Percentiles rank a stretch among this genome's conserved stretches.
These are phyloP conservation scores for Chrysolina oricalcia DNA, from an alignment of 2,888 invertebrate species.

Conservation along the genomic window DNA sequence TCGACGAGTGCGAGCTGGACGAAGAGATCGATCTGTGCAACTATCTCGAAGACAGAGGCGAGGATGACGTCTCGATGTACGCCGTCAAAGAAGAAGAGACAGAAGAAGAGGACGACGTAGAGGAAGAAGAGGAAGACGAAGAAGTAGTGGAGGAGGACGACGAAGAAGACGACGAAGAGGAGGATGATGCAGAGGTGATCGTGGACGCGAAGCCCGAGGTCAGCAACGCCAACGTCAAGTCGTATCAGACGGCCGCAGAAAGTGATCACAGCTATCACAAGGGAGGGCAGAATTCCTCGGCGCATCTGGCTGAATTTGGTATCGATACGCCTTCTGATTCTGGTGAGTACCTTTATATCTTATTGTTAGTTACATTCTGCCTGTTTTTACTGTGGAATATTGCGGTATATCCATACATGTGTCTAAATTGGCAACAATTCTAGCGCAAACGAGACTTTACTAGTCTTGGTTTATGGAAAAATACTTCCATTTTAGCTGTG, in stretches of 20 bases:
- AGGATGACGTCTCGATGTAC: conserved; percentile 61
- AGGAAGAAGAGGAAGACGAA: conserved; percentile 68
- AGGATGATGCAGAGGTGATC: conserved; percentile 64
- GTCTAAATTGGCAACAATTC: too few relatives aligned
- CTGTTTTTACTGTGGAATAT: too few relatives aligned
- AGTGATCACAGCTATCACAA: conserved; percentile 83
- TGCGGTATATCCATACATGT: too few relatives aligned
- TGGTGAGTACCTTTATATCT: conserved; percentile 76
- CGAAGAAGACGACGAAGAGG: conserved; percentile 64
- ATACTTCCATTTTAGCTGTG: too few relatives aligned
- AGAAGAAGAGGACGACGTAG: conserved; percentile 56
- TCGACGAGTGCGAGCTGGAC: conserved; percentile 63
- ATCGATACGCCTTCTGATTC: conserved; percentile 94
- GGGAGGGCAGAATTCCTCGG: conserved; percentile 72
- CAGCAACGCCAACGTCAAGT: conserved; percentile 53
- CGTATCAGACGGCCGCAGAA: conserved; percentile 65
- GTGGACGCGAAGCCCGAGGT: neutral
- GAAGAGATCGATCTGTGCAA: conserved; percentile 67
- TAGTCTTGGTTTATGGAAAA: too few relatives aligned
- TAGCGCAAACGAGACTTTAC: too few relatives aligned
- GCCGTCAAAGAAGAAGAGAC: conserved; percentile 62
- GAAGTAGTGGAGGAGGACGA: conserved; percentile 65
- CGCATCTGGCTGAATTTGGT: conserved; percentile 80
- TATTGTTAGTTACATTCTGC: too few relatives aligned
- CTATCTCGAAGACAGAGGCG: conserved; percentile 63